Percentiles rank a stretch among this genome's conserved stretches.
These are phyloP conservation scores for Todus mexicanus DNA, from an alignment of 2,797 vertebrate species.

Conservation along the genomic window DNA sequence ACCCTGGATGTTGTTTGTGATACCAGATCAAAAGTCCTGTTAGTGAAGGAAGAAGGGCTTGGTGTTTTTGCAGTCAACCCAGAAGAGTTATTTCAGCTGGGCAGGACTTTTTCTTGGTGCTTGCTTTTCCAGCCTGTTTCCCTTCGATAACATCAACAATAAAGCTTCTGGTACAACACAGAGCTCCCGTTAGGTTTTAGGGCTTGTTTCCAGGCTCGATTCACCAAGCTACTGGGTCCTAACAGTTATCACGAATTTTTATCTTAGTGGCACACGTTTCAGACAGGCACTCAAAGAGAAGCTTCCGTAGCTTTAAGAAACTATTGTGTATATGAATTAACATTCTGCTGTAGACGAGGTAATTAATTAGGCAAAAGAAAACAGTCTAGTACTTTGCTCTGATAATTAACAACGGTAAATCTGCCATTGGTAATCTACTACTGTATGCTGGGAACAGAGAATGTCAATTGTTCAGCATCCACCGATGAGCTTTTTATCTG, in stretches of 20 bases:
- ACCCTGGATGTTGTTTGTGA: background rate
- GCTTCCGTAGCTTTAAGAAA: slow-evolving; percentile 58
- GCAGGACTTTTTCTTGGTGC: background rate
- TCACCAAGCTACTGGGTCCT: background rate
- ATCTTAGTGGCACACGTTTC: slow-evolving; percentile 11
- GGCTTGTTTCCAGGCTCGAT: background rate
- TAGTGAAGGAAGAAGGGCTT: background rate
- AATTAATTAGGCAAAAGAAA: slow-evolving; percentile 76
- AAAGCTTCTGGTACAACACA: background rate
- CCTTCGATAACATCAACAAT: background rate
- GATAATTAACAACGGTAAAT: slow-evolving; percentile 71
- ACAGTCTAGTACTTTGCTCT: slow-evolving; percentile 68
- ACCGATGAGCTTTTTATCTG: slow-evolving; percentile 55
- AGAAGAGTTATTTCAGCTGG: background rate
- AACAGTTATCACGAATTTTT: background rate
- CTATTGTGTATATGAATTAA: slow-evolving; percentile 64
- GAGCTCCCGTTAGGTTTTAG: background rate
- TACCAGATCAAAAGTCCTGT: background rate
- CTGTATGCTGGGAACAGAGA: background rate
- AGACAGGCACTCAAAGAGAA: slow-evolving; percentile 6
- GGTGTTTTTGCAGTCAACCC: background rate
- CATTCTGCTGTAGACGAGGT: slow-evolving; percentile 60
- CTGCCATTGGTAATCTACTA: slow-evolving; percentile 68
- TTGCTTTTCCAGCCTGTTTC: background rate
- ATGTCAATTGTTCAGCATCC: background rate